Evolutionary conservation across 2,797 vertebrate species (phyloP).

Genomic region (Argyrosomus regius): DNA sequence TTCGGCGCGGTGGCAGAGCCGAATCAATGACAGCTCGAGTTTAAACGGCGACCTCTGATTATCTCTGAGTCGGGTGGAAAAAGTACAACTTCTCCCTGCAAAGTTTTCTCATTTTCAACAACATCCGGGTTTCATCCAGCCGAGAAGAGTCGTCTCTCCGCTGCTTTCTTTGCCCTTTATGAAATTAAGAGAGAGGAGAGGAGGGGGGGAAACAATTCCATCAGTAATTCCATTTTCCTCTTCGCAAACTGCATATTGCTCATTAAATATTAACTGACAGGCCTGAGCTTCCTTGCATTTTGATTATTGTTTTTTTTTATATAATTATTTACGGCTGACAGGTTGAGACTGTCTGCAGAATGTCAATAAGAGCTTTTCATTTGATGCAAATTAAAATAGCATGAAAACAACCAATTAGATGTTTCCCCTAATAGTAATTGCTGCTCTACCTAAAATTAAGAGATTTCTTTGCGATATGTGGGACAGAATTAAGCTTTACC

Average conservation of each 20-base stretch:
- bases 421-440: conserved; percentile 39
- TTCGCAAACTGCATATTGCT: conserved; percentile 74
- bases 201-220: conserved; percentile 64
- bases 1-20: background rate
- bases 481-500: background rate
- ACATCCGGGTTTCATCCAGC: conserved; percentile 35
- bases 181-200: conserved; percentile 66
- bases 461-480: background rate
- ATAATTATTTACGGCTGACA: conserved; percentile 63
- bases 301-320: conserved; percentile 68
- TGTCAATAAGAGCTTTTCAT: conserved; percentile 51
- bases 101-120: conserved; percentile 56
- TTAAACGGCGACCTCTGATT: conserved; percentile 41
- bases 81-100: conserved; percentile 37
- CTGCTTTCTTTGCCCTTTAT: conserved; percentile 59
- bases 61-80: background rate
- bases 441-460: conserved; percentile 34
- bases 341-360: conserved; percentile 48
- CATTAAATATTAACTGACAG: conserved; percentile 82
- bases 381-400: conserved; percentile 37
- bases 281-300: conserved; percentile 68
- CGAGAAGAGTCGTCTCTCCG: background rate
- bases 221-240: conserved; percentile 78
- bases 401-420: conserved; percentile 29
- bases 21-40: conserved; percentile 34